Percentiles rank a stretch among this genome's conserved stretches.
phyloP scores from a whole-genome alignment of 2,113 vertebrate genomes.

The Protobothrops flavoviridis region DNA sequence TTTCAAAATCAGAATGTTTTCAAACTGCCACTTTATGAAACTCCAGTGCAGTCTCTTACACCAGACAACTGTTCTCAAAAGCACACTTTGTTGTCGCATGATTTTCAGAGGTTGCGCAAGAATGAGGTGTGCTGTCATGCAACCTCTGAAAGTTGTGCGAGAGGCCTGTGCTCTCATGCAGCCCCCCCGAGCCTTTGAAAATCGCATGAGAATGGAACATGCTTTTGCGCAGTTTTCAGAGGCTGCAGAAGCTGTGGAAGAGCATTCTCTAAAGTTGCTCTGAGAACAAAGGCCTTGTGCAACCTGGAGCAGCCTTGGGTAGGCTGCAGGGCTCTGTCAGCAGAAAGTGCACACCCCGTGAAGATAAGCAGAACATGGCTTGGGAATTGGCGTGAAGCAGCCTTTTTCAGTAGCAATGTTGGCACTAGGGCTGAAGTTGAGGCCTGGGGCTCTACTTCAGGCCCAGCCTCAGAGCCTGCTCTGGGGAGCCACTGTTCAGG shows the following conservation, averaged over 20 bases:
- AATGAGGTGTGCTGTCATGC: neutral
- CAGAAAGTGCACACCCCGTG: no score
- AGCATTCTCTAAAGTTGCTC: neutral
- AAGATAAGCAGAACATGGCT: no score
- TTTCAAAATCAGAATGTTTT: neutral
- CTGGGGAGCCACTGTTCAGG: no score
- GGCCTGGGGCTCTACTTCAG: no score
- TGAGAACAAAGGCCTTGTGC: neutral
- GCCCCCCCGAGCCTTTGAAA: neutral
- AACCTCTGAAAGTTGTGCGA: neutral
- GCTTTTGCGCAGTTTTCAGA: neutral
- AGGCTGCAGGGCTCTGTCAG: no score
- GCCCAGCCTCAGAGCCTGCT: no score
- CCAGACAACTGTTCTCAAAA: neutral
- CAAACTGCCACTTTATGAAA: neutral
- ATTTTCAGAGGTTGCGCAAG: neutral
- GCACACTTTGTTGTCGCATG: neutral
- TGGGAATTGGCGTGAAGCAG: no score
- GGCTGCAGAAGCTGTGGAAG: neutral
- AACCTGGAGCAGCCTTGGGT: no score
- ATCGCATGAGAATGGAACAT: neutral
- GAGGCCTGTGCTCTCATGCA: neutral
- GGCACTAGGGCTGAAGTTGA: no score
- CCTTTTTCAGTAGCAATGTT: no score
- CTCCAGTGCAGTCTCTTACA: neutral